Conservation (phyloP, 2,888 invertebrate species). For the Lycia hirtaria region DNA sequence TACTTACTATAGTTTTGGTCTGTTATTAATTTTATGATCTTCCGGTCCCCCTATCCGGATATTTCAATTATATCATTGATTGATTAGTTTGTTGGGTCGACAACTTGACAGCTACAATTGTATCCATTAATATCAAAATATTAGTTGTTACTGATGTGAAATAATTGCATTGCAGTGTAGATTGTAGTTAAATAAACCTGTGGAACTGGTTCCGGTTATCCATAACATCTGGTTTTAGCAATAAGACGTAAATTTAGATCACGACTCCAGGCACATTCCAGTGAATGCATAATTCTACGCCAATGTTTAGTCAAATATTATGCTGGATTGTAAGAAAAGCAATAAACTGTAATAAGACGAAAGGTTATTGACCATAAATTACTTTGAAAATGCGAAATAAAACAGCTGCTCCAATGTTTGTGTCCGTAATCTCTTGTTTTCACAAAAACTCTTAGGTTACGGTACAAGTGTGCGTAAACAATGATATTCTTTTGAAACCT, state of each 20-base stretch:
- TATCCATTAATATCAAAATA: not conserved
- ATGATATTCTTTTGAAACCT: conserved; percentile 1
- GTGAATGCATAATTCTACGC: not conserved
- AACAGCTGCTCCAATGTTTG: too few species aligned
- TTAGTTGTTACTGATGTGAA: conserved; percentile 2
- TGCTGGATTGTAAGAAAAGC: not conserved
- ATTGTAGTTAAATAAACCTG: conserved; percentile 18
- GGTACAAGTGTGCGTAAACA: not conserved
- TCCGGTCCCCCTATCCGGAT: conserved; percentile 13
- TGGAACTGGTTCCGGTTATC: conserved; percentile 16
- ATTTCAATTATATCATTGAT: conserved; percentile 22
- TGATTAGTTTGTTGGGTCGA: conserved; percentile 3
- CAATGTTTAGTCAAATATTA: not conserved
- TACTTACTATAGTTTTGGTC: not conserved
- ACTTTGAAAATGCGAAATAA: too few species aligned
- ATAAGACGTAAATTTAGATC: conserved; percentile 6
- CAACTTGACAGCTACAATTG: conserved; percentile 8
- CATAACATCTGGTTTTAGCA: conserved; percentile 7
- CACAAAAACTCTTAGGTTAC: not conserved
- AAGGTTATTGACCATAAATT: too few species aligned
- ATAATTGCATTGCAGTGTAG: conserved; percentile 15
- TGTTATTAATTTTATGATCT: conserved; percentile 13
- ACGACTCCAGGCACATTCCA: not conserved
- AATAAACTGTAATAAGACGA: too few species aligned
- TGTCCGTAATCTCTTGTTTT: too few species aligned